These are phyloP conservation scores for Epinotia nisella DNA, from an alignment of 2,888 invertebrate genomes.

Conservation along the genomic window DNA sequence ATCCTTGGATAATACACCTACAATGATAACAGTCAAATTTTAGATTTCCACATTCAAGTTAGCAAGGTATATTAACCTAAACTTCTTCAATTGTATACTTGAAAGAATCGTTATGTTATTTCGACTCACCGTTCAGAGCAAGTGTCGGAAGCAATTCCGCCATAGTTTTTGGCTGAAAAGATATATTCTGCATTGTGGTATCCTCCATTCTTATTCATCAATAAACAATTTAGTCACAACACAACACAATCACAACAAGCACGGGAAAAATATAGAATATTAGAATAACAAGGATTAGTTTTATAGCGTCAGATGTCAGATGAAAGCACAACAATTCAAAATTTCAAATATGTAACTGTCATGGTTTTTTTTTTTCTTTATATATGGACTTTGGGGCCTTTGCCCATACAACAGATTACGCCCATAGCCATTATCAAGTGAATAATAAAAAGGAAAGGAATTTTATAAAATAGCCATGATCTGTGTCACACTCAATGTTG, in stretches of 20 bases:
- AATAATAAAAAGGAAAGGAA: too few species aligned
- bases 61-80: background rate
- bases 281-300: slow-evolving; percentile 5
- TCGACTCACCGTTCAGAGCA: slow-evolving; percentile 62
- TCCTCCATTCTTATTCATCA: slow-evolving; percentile 58
- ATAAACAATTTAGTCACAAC: slow-evolving; percentile 41
- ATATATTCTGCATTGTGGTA: slow-evolving; percentile 54
- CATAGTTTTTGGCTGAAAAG: slow-evolving; percentile 62
- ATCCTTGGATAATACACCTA: slow-evolving; percentile 67
- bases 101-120: background rate
- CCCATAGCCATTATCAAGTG: too few species aligned
- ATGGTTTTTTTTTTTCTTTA: too few species aligned
- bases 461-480: too few species aligned
- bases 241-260: slow-evolving; percentile 43
- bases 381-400: too few species aligned
- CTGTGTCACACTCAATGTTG: too few species aligned
- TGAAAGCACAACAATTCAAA: slow-evolving; percentile 51
- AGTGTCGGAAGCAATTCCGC: slow-evolving; percentile 70
- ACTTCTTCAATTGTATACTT: background rate
- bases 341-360: slow-evolving; percentile 43
- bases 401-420: too few species aligned
- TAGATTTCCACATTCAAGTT: background rate
- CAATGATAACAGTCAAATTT: slow-evolving; percentile 38
- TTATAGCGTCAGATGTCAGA: slow-evolving; percentile 37
- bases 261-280: slow-evolving; percentile 20